Percentiles rank a stretch among this genome's conserved stretches.
phyloP scores from a whole-genome alignment of 2,113 vertebrate genomes.

The Oplegnathus fasciatus region DNA sequence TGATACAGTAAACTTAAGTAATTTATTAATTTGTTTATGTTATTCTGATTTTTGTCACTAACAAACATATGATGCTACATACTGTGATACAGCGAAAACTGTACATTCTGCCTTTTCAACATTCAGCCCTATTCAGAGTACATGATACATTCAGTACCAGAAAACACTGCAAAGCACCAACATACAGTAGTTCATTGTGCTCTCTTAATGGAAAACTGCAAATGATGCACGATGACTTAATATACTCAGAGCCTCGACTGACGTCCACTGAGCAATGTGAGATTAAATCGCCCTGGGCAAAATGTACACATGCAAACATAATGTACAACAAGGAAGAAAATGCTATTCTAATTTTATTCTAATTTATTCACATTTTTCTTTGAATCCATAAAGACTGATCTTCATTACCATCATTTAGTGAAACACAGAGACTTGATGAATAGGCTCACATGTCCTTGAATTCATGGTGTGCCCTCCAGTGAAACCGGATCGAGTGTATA shows the following conservation, averaged over 20 bases:
- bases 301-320: background rate
- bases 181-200: background rate
- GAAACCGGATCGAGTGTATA: background rate
- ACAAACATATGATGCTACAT: no score
- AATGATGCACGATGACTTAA: background rate
- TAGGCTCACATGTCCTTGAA: background rate
- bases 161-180: background rate
- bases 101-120: background rate
- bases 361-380: conserved; percentile 17
- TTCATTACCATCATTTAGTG: conserved; percentile 17
- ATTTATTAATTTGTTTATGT: no score
- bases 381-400: background rate
- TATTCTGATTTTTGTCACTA: no score
- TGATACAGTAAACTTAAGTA: no score
- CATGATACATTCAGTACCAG: conserved; percentile 2
- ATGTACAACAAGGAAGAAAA: background rate
- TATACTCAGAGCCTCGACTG: rapidly evolving
- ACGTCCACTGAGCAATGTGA: background rate
- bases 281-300: background rate
- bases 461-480: background rate
- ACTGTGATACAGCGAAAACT: background rate
- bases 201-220: background rate
- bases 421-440: background rate
- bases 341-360: conserved; percentile 12
- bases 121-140: background rate